phyloP scores from a whole-genome alignment of 2,888 invertebrate genomes.

The Disparrhopalites patrizii region DNA sequence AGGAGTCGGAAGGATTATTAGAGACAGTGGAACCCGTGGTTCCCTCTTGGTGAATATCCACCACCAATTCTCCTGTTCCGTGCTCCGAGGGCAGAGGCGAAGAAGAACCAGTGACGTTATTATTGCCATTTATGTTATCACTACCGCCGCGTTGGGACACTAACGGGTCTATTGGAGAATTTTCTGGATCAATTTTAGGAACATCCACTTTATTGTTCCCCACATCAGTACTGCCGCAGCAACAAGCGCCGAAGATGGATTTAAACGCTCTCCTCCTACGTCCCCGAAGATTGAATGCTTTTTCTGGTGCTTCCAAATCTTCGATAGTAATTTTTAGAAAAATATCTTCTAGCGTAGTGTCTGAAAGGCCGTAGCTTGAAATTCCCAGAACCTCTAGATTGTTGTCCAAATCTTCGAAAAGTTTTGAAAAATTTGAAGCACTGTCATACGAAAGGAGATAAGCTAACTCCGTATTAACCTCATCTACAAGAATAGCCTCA shows the following conservation, averaged over 20 bases:
- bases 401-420: slow-evolving; percentile 53
- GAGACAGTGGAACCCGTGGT: neutral
- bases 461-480: slow-evolving; percentile 54
- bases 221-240: neutral
- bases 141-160: neutral
- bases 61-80: neutral
- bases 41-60: neutral
- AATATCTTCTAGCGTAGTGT: slow-evolving; percentile 59
- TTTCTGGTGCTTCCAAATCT: slow-evolving; percentile 32
- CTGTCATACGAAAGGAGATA: slow-evolving; percentile 49
- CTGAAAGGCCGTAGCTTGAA: slow-evolving; percentile 59
- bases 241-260: slow-evolving; percentile 4
- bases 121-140: neutral
- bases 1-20: neutral
- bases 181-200: neutral
- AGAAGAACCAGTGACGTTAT: neutral
- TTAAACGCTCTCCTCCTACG: neutral
- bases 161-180: neutral
- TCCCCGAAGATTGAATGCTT: neutral
- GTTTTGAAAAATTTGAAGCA: slow-evolving; percentile 45
- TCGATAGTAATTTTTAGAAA: slow-evolving; percentile 39
- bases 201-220: neutral
- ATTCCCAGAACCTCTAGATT: slow-evolving; percentile 52
- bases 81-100: neutral
- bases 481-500: slow-evolving; percentile 52